A percentile compares a stretch with the other conserved stretches of the same genome.
Evolutionary conservation across 1,140 invertebrate species (phyloP).

Genomic region (Amyelois transitella): DNA sequence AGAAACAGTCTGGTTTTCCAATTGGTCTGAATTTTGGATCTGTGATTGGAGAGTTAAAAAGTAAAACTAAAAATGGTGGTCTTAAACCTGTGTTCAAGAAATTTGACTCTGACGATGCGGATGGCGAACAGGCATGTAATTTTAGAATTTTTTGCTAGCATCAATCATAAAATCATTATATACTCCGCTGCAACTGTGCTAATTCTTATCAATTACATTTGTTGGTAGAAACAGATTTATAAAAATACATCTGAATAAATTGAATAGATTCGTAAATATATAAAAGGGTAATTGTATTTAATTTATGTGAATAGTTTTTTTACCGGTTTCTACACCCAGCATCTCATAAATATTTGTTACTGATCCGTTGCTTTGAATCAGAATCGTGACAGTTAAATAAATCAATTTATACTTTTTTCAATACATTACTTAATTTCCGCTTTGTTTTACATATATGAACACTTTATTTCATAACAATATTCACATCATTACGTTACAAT

Average conservation of each 20-base stretch:
- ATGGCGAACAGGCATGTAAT: slow-evolving; percentile 37
- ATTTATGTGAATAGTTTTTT: not conserved
- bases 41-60: slow-evolving; percentile 63
- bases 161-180: too few relatives aligned
- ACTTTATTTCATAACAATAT: too few relatives aligned
- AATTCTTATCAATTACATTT: too few relatives aligned
- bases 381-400: not conserved
- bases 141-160: slow-evolving; percentile 13
- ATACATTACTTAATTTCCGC: too few relatives aligned
- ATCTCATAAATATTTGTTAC: not conserved
- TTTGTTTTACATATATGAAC: too few relatives aligned
- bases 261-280: too few relatives aligned
- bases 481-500: too few relatives aligned
- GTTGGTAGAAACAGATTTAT: too few relatives aligned
- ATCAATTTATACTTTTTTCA: too few relatives aligned
- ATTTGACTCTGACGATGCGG: slow-evolving; percentile 45
- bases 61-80: slow-evolving; percentile 53
- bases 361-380: not conserved
- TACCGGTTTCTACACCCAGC: not conserved
- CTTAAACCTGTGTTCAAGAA: slow-evolving; percentile 67
- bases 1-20: slow-evolving; percentile 49
- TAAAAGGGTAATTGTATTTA: not conserved
- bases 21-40: slow-evolving; percentile 62
- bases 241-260: too few relatives aligned
- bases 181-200: too few relatives aligned